phyloP scores from a whole-genome alignment of 2,797 vertebrate species.

The Sebastes itinus region DNA sequence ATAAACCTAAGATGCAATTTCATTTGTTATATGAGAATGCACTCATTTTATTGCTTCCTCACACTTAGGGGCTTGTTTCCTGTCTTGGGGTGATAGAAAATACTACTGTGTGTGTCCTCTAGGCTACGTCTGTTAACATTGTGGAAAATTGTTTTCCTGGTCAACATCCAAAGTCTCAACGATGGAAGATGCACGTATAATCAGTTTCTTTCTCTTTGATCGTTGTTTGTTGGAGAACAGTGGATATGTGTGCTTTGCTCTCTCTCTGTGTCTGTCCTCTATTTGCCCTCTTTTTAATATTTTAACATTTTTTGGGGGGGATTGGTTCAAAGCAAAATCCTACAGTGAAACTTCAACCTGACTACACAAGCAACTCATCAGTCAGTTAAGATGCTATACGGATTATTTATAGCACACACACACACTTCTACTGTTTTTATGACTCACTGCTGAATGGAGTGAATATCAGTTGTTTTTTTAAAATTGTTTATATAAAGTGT shows the following conservation, averaged over 20 bases:
- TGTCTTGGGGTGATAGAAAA: slow-evolving; percentile 20
- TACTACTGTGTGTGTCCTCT: slow-evolving; percentile 15
- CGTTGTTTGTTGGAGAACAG: slow-evolving; percentile 7
- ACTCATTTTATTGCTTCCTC: slow-evolving; percentile 6
- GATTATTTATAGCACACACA: slow-evolving; percentile 3
- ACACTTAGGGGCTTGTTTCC: slow-evolving; percentile 6
- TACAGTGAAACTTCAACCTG: neutral
- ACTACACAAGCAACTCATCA: neutral
- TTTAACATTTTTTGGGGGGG: neutral
- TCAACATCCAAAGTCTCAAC: slow-evolving; percentile 20
- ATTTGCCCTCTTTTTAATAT: neutral
- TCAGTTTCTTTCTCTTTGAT: slow-evolving; percentile 26
- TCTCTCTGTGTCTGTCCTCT: slow-evolving; percentile 3
- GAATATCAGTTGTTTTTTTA: neutral
- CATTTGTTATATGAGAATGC: neutral
- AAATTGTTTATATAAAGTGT: neutral
- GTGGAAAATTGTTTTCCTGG: slow-evolving; percentile 44
- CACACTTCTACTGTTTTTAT: neutral
- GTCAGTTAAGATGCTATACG: neutral
- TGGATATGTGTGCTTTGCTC: neutral
- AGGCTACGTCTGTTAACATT: slow-evolving; percentile 30
- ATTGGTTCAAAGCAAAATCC: neutral
- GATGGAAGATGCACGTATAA: slow-evolving; percentile 10
- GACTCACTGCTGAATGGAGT: neutral
- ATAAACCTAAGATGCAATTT: neutral